phyloP scores from a whole-genome alignment of 1,140 invertebrate species.

The Zelostemma sp. region DNA sequence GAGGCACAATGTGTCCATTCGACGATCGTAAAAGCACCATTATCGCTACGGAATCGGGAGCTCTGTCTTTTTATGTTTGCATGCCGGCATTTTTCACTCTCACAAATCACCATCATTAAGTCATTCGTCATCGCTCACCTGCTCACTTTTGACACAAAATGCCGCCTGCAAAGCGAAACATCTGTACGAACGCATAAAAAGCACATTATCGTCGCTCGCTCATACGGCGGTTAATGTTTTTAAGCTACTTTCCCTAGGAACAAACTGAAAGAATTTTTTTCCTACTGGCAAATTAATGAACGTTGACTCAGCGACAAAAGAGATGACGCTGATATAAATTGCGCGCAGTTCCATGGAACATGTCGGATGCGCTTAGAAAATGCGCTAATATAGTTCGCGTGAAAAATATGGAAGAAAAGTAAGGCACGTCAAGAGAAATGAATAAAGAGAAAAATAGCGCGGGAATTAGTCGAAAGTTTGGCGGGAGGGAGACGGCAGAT shows the following conservation, averaged over 20 bases:
- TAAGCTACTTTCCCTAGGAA: not conserved
- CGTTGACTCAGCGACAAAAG: too few relatives aligned
- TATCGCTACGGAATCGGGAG: constrained; percentile 6
- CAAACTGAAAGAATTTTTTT: too few relatives aligned
- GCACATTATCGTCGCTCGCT: too few relatives aligned
- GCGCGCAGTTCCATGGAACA: too few relatives aligned
- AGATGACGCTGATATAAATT: too few relatives aligned
- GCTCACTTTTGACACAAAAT: constrained; percentile 7
- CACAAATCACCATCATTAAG: constrained; percentile 10
- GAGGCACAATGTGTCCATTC: constrained; percentile 9
- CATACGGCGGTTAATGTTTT: too few relatives aligned
- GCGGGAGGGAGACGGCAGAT: not conserved
- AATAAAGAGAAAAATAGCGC: not conserved
- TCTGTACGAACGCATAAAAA: not conserved
- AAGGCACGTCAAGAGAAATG: not conserved
- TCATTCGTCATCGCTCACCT: constrained; percentile 21
- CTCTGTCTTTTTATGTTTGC: constrained; percentile 17
- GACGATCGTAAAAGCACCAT: constrained; percentile 11
- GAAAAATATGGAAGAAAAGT: not conserved
- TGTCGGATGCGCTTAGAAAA: not conserved
- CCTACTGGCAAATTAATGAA: too few relatives aligned
- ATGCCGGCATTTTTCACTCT: constrained; percentile 22
- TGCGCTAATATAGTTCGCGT: not conserved
- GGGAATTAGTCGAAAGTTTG: not conserved
- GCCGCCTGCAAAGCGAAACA: too few relatives aligned